Base-by-base conservation (phyloP, 2,888 invertebrate genomes). In the Tenodera sinensis region DNA sequence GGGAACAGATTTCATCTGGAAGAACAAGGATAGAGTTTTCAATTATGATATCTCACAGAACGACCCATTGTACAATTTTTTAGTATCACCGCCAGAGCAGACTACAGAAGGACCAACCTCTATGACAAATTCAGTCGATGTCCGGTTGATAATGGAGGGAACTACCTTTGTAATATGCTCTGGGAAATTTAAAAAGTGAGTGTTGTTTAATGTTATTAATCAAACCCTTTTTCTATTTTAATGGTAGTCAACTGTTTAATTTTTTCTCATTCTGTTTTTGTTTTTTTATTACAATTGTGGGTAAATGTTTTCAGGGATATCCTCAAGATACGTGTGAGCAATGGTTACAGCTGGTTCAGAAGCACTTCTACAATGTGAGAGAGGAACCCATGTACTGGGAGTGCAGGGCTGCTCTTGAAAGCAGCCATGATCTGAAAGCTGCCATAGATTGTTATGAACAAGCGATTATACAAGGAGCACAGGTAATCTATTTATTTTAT, bases 391-490 rank as follows among this genome's bases (percentile, higher is more conserved):
- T 94, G 1, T 95, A 95, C 92, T 95, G 95, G 95, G 95, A 95
- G 92, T 95, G 95, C 89, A 92, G 95, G 1, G 95, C 95, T 0
- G 94, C 94, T 0, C 92, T 95, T 0, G 95, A 95, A 92, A 91
- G 93, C 0, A 91, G 94, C 0, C 95, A 95, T 0, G 94, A 95
- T 91, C 92, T 95, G 83, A 93, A 94, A 0, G 93, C 94, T 20
- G 95, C 95, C 0, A 94, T 95, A n/a, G 94, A 95, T 90, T 95
- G 94, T 92, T 95, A 95, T 93, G 94, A 94, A 90, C 94, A 94
- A 83, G 86, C 86, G 0, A 87, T 87, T 71, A 81, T 87, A 81
- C 27, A 30, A 81, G 86, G 86, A 87, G 86, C 86, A 30, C 2
- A 27, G 20, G 86, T 87, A 81, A 27, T 71, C 15, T 30, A 20